Percentiles rank a stretch among this genome's conserved stretches.
Evolutionary conservation across 1,140 invertebrate genomes (phyloP).

Genomic region (Drosophila biarmipes): DNA sequence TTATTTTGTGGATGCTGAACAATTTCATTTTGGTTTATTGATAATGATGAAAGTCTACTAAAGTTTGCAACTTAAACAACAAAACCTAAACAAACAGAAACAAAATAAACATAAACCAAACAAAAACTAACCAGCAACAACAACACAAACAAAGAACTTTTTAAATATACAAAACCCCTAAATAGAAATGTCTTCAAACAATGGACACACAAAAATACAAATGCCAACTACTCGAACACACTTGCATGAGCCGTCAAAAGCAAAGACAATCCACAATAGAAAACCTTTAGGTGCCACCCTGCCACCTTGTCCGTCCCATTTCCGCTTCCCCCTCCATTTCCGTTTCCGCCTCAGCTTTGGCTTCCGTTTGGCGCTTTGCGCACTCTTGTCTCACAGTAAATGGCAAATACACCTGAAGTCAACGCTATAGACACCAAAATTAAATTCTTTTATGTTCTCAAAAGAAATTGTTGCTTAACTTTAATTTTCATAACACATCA

Average conservation of each 20-base stretch:
- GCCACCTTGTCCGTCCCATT: slow-evolving; percentile 23
- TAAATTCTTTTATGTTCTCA: too few species aligned
- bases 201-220: slow-evolving; percentile 17
- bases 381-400: slow-evolving; percentile 2
- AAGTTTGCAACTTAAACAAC: slow-evolving; percentile 62
- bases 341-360: slow-evolving; percentile 28
- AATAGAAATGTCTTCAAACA: slow-evolving; percentile 20
- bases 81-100: slow-evolving; percentile 47
- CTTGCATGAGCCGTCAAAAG: slow-evolving; percentile 29
- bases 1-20: slow-evolving; percentile 70
- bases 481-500: not conserved
- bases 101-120: slow-evolving; percentile 28
- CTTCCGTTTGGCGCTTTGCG: slow-evolving; percentile 14
- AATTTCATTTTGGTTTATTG: slow-evolving; percentile 52
- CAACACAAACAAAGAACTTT: slow-evolving; percentile 36
- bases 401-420: not conserved
- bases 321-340: slow-evolving; percentile 27
- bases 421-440: not conserved
- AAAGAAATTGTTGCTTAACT: not conserved
- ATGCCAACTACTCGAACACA: slow-evolving; percentile 4
- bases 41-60: slow-evolving; percentile 33
- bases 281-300: slow-evolving; percentile 18
- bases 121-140: slow-evolving; percentile 31
- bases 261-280: slow-evolving; percentile 4
- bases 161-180: slow-evolving; percentile 22